Base-by-base conservation (phyloP, 2,797 vertebrate genomes). In the Bucorvus abyssinicus region DNA sequence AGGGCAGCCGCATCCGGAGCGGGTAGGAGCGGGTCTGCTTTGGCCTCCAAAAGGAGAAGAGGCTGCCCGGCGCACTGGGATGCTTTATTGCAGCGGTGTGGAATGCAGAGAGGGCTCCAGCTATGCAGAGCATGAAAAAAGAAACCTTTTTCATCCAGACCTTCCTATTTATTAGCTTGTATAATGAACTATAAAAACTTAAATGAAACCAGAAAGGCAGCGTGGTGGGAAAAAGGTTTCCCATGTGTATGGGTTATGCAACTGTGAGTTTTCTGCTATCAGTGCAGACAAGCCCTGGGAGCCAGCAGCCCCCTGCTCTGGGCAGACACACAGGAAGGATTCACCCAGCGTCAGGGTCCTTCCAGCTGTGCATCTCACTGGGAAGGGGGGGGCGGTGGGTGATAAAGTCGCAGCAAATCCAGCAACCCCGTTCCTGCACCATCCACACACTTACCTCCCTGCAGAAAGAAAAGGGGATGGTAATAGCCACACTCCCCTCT, bases 111-210 rank as follows among this genome's bases (percentile, higher is more conserved):
- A 50, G 21, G 40, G 70, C 50, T 93, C 79, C 63, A 65, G 70
- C 50, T 65, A 55, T 14, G 29, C 38, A 44, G 69, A 75, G 84
- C 50, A 44, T 49, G 80, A 75, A 84, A 57, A 70, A 64, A 60
- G 3, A 84, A 89, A 32, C 38, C 7, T 56, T 76, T 90, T 79
- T 4, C 61, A 84, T 79, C 24, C 89, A 83, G 38, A 55, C 11
- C 34, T 1, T 85, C 75, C 57, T 68, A 47, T 94, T 89, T 95
- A 75, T 85, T 85, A 87, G 75, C 56, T 80, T 71, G 49, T 95
- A 87, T 84, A 93, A 89, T 26, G 38, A 90, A 63, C 90, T 87
- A 26, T 89, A 91, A 87, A 95, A 93, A 24, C 49, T 36, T 81
- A 86, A 89, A 50, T 36, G 49, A 69, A 94, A 81, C 49, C 90